Conservation (phyloP, 1,140 invertebrate species). For the Drosophila nikananu region DNA sequence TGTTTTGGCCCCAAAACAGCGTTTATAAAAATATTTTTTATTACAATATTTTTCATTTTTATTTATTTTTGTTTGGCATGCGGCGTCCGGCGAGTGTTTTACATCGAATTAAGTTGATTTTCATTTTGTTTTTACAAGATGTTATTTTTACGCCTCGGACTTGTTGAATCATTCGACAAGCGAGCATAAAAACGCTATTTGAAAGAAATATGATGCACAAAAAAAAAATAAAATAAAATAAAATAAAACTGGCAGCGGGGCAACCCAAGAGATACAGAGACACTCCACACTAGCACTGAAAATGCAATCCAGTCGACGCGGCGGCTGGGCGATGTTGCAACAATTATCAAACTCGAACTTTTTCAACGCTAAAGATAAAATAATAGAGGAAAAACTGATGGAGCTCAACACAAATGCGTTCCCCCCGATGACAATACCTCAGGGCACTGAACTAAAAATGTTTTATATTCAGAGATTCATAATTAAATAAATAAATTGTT, state of each 20-base stretch:
- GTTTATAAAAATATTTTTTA: slow-evolving; percentile 52
- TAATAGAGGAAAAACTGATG: slow-evolving; percentile 21
- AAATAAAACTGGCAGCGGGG: background rate
- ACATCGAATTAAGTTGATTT: slow-evolving; percentile 47
- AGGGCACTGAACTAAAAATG: background rate
- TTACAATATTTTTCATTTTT: slow-evolving; percentile 38
- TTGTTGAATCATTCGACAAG: slow-evolving; percentile 66
- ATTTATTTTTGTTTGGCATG: slow-evolving; percentile 20
- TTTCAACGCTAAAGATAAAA: background rate
- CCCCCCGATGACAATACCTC: slow-evolving; percentile 11
- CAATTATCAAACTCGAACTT: slow-evolving; percentile 57
- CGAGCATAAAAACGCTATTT: slow-evolving; percentile 58
- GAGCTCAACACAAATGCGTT: slow-evolving; percentile 53
- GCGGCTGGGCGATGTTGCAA: slow-evolving; percentile 54
- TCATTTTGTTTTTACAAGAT: slow-evolving; percentile 42
- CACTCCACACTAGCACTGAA: slow-evolving; percentile 24
- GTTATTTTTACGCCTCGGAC: slow-evolving; percentile 63
- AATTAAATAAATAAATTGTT: no score
- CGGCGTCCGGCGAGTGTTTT: slow-evolving; percentile 36
- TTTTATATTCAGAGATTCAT: no score
- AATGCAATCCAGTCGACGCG: slow-evolving; percentile 35
- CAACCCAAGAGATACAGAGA: slow-evolving; percentile 20
- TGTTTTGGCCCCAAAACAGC: slow-evolving; percentile 17
- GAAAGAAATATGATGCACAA: slow-evolving; percentile 59
- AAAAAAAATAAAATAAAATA: slow-evolving; percentile 3